Evolutionary conservation across 2,797 vertebrate genomes (phyloP).

Genomic region (Morus bassanus): DNA sequence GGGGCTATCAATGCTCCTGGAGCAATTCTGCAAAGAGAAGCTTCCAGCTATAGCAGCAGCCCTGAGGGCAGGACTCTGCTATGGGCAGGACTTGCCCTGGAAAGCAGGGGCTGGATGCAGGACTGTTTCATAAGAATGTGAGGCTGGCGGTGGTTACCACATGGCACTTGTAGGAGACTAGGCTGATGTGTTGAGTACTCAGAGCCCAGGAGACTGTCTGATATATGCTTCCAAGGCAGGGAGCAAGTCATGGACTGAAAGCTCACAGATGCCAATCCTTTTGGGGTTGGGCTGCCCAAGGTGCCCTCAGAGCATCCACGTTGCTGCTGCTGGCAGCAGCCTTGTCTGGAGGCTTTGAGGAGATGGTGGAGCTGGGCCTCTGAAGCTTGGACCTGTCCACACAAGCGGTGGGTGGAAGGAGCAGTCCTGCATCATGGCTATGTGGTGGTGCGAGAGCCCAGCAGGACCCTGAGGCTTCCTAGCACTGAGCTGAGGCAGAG

Average conservation of each 20-base stretch:
- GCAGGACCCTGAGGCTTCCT: neutral
- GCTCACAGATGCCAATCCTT: neutral
- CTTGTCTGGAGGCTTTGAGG: neutral
- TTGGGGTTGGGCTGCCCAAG: neutral
- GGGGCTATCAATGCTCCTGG: rapidly evolving
- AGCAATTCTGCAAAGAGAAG: neutral
- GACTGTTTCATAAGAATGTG: neutral
- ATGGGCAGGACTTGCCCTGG: neutral
- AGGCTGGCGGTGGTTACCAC: neutral
- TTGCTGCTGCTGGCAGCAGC: neutral
- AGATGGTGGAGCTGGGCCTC: neutral
- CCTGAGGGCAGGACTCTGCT: neutral
- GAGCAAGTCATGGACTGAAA: neutral
- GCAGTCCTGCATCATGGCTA: neutral
- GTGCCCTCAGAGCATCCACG: neutral
- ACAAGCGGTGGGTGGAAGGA: neutral
- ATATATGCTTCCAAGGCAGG: neutral
- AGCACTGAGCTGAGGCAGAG: neutral
- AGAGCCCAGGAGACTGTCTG: neutral
- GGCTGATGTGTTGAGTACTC: neutral
- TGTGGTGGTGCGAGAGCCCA: neutral
- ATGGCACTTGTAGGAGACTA: neutral
- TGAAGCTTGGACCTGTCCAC: neutral
- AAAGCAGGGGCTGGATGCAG: neutral
- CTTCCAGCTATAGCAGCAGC: neutral